Evolutionary conservation across 2,888 invertebrate genomes (phyloP).

Genomic region (Ellobium chinense): DNA sequence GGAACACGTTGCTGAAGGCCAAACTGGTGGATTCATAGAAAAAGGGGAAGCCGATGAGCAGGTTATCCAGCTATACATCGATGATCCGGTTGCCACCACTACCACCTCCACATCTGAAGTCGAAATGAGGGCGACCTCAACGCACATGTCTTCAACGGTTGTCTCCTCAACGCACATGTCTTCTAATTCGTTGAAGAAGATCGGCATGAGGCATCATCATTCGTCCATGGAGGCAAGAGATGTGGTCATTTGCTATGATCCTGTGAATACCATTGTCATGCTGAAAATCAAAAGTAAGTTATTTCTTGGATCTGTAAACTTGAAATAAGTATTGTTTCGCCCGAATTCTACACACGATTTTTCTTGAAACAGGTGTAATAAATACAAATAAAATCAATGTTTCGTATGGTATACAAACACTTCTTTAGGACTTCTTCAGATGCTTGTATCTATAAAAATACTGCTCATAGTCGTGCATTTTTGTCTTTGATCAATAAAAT

Average conservation of each 20-base stretch:
- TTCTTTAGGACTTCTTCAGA: too few relatives aligned
- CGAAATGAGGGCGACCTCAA: neutral
- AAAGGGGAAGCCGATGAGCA: neutral
- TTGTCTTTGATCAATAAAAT: too few relatives aligned
- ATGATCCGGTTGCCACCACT: neutral
- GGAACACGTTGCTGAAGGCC: neutral
- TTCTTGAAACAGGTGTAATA: too few relatives aligned
- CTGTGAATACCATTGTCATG: neutral
- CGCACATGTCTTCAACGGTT: too few relatives aligned
- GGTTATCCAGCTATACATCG: neutral
- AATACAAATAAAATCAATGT: too few relatives aligned
- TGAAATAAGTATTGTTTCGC: too few relatives aligned
- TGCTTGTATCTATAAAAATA: too few relatives aligned
- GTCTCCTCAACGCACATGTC: neutral
- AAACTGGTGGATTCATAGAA: neutral
- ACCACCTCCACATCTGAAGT: neutral
- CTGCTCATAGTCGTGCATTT: too few relatives aligned
- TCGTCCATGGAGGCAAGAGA: neutral
- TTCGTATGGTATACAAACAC: too few relatives aligned
- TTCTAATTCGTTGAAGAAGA: neutral
- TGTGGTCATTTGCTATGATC: conserved; percentile 1
- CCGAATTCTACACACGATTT: too few relatives aligned
- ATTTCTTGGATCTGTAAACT: too few relatives aligned
- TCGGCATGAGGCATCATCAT: neutral
- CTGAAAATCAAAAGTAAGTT: conserved; percentile 2